phyloP scores from a whole-genome alignment of 2,797 vertebrate species.

The Ficedula albicollis region DNA sequence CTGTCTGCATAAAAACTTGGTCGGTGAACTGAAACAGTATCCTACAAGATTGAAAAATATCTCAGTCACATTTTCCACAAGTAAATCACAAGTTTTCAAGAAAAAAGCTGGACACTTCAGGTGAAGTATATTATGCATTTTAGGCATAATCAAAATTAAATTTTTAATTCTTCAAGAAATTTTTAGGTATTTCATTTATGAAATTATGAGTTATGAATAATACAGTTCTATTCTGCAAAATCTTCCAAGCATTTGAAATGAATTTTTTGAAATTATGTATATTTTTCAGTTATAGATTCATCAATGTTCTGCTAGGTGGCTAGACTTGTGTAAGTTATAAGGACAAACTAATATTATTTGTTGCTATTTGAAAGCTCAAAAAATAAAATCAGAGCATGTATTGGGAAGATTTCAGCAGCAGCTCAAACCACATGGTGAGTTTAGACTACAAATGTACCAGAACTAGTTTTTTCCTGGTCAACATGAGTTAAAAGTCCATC shows the following conservation, averaged over 20 bases:
- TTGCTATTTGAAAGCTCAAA: background rate
- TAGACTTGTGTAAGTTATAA: background rate
- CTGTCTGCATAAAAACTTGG: slow-evolving; percentile 96
- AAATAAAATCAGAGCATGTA: background rate
- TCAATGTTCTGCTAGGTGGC: background rate
- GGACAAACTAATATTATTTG: background rate
- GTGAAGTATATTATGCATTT: background rate
- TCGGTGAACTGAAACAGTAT: slow-evolving; percentile 94
- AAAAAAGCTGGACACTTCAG: background rate
- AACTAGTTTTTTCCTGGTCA: background rate
- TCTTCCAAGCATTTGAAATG: background rate
- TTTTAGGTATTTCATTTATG: background rate
- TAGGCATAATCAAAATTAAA: background rate
- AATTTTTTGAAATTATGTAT: background rate
- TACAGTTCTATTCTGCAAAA: background rate
- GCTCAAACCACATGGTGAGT: background rate
- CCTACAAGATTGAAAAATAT: slow-evolving; percentile 78
- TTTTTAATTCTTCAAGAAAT: background rate
- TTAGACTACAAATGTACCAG: background rate
- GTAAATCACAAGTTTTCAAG: background rate
- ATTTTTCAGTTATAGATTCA: background rate
- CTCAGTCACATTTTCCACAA: background rate
- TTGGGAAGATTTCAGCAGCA: background rate
- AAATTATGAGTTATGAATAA: background rate
- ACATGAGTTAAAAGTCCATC: background rate